Evolutionary conservation across 2,797 vertebrate species (phyloP).

Genomic region (Rallus crepitans): DNA sequence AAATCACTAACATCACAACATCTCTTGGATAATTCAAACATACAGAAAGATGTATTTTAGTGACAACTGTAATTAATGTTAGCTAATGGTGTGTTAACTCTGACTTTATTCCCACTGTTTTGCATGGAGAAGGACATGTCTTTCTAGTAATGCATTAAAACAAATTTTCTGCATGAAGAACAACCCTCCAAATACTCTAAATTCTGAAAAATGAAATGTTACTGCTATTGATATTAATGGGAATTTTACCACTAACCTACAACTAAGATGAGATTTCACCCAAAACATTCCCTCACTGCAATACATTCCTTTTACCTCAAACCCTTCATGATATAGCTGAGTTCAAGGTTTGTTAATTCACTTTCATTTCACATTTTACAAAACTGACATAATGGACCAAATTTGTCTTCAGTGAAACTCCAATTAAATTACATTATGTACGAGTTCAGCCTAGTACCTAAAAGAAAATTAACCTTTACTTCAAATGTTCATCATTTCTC

Average conservation of each 20-base stretch:
- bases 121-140: not conserved
- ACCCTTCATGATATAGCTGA: not conserved
- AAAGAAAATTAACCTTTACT: slow-evolving; percentile 62
- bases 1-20: not conserved
- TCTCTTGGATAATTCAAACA: not conserved
- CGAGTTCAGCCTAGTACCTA: not conserved
- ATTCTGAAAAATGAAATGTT: not conserved
- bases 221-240: not conserved
- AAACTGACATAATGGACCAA: slow-evolving; percentile 30
- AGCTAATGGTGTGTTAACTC: not conserved
- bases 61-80: not conserved
- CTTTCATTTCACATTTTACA: slow-evolving; percentile 45
- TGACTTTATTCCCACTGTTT: slow-evolving; percentile 14
- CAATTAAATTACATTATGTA: slow-evolving; percentile 57
- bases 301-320: not conserved
- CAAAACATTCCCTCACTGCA: not conserved
- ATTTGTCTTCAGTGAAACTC: slow-evolving; percentile 44
- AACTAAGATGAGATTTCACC: not conserved
- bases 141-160: not conserved
- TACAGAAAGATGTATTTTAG: not conserved
- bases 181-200: not conserved
- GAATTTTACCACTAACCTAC: not conserved
- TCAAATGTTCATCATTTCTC: slow-evolving; percentile 1
- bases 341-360: slow-evolving; percentile 9
- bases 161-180: not conserved